Evolutionary conservation across 2,888 invertebrate genomes (phyloP).

Genomic region (Melanargia galathea): DNA sequence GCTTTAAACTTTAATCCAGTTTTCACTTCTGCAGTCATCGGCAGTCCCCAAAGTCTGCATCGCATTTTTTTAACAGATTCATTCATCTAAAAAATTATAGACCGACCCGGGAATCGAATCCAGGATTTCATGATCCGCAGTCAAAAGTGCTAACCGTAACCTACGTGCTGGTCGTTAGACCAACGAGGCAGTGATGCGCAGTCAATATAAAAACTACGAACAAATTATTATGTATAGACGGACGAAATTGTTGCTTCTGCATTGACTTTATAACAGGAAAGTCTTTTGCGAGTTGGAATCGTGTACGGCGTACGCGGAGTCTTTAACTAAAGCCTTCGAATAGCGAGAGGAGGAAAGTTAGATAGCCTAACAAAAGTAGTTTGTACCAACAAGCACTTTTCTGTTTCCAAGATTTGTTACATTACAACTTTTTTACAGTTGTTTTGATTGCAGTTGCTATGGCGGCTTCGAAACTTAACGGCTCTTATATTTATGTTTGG

Average conservation of each 20-base stretch:
- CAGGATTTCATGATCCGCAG: no score
- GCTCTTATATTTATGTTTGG: constrained; percentile 13
- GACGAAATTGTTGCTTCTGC: constrained; percentile 25
- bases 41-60: no score
- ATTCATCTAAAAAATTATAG: no score
- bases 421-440: constrained; percentile 52
- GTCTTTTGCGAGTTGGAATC: constrained; percentile 18
- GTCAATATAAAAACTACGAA: background rate
- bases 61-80: no score
- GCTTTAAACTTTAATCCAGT: no score
- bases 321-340: constrained; percentile 52
- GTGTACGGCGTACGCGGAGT: constrained; percentile 38
- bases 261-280: constrained; percentile 37
- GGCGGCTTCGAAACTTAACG: constrained; percentile 29
- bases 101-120: no score
- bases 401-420: constrained; percentile 49
- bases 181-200: no score
- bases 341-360: constrained; percentile 56
- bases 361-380: constrained; percentile 61
- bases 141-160: no score
- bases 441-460: constrained; percentile 48
- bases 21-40: no score
- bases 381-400: constrained; percentile 55
- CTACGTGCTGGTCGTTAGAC: no score
- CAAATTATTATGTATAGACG: constrained; percentile 3